These are phyloP conservation scores for Brachionus koreanus DNA, from an alignment of 1,140 invertebrate genomes.

Conservation along the genomic window DNA sequence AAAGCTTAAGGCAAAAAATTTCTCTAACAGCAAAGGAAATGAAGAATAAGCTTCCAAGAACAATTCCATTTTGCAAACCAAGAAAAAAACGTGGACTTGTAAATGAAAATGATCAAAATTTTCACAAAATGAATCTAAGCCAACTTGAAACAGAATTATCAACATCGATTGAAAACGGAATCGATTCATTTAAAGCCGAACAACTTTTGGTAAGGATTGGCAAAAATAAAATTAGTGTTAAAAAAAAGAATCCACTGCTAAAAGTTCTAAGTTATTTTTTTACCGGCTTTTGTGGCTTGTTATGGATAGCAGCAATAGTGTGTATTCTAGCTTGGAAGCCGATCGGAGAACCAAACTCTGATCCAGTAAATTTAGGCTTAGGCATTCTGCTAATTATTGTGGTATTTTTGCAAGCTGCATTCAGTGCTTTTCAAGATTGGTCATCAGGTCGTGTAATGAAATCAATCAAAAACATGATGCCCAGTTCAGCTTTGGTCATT, in stretches of 20 bases:
- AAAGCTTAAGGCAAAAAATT: neutral
- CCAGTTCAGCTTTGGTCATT: conserved; percentile 73
- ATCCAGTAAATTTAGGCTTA: conserved; percentile 2
- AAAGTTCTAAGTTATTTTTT: conserved; percentile 29
- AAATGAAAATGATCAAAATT: neutral
- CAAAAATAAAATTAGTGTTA: neutral
- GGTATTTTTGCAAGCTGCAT: conserved; percentile 14
- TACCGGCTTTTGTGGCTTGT: conserved; percentile 3
- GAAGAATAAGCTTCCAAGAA: conserved; percentile 8
- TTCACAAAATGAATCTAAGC: neutral
- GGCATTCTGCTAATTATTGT: conserved; percentile 3
- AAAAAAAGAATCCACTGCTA: neutral
- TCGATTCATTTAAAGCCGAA: neutral
- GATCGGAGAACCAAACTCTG: neutral
- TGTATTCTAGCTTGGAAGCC: conserved; percentile 35
- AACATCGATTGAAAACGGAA: neutral
- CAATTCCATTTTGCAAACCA: neutral
- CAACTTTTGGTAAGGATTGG: neutral
- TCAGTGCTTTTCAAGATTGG: conserved; percentile 35
- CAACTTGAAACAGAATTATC: neutral
- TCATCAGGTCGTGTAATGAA: conserved; percentile 28
- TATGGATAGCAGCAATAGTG: conserved; percentile 24
- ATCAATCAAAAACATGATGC: conserved; percentile 35
- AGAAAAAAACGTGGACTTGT: neutral
- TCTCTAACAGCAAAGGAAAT: neutral